These are phyloP conservation scores for Sphaerophoria rueppellii DNA, from an alignment of 2,888 invertebrate genomes.

Conservation along the genomic window DNA sequence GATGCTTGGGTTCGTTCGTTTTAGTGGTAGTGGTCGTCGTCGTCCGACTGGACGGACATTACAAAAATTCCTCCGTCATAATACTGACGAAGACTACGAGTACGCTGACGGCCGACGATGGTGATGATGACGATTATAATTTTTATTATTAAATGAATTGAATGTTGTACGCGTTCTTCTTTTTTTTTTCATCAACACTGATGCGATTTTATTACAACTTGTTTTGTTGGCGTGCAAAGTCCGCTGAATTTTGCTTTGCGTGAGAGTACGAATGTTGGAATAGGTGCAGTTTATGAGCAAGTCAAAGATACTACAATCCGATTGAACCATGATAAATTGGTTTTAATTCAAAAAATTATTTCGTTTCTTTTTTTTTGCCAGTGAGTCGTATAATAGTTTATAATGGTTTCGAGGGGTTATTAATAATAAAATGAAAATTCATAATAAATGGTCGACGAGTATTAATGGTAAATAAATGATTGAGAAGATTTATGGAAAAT, in stretches of 20 bases:
- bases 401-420: constrained; percentile 25
- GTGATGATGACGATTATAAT: constrained; percentile 26
- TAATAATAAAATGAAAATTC: constrained; percentile 39
- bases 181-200: constrained; percentile 27
- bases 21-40: constrained; percentile 23
- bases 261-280: constrained; percentile 9
- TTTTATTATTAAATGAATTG: constrained; percentile 50
- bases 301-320: constrained; percentile 28
- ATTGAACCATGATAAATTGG: constrained; percentile 63
- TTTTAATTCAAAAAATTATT: constrained; percentile 42
- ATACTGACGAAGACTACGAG: not conserved
- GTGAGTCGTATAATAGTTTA: constrained; percentile 15
- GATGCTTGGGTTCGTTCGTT: constrained; percentile 25
- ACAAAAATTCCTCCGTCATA: constrained; percentile 14
- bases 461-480: constrained; percentile 50
- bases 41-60: constrained; percentile 42
- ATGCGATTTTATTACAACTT: constrained; percentile 37
- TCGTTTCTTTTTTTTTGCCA: not conserved
- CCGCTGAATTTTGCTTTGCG: not conserved
- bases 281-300: not conserved
- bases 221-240: constrained; percentile 12
- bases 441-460: constrained; percentile 49
- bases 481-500: constrained; percentile 39
- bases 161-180: constrained; percentile 6
- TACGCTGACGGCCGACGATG: not conserved